These are phyloP conservation scores for Andrena chrysosceles DNA, from an alignment of 2,888 invertebrate species.

Conservation along the genomic window DNA sequence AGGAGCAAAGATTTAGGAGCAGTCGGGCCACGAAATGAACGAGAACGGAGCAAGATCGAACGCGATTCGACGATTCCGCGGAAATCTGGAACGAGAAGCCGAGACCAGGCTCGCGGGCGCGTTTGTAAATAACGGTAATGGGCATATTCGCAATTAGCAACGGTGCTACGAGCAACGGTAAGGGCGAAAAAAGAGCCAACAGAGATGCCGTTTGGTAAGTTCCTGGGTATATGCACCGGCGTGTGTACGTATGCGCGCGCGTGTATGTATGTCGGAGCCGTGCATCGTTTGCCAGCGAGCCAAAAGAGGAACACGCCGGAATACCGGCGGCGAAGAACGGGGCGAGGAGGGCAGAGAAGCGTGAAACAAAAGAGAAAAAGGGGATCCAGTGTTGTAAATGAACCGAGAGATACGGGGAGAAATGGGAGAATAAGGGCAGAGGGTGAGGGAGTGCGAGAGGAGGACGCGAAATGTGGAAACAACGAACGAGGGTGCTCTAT, in stretches of 20 bases:
- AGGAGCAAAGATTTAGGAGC: neutral
- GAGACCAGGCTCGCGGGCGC: constrained; percentile 15
- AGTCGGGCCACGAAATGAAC: neutral
- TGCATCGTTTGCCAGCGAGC: constrained; percentile 41
- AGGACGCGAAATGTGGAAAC: constrained; percentile 10
- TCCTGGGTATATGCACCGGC: constrained; percentile 8
- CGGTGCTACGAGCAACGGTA: constrained; percentile 46
- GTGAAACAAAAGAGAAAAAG: constrained; percentile 55
- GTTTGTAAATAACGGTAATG: constrained; percentile 72
- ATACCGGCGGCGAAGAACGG: constrained; percentile 34
- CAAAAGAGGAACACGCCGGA: constrained; percentile 46
- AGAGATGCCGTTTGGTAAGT: constrained; percentile 50
- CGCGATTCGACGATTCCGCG: constrained; percentile 39
- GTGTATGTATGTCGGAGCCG: constrained; percentile 22
- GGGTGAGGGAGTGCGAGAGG: neutral
- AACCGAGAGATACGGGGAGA: constrained; percentile 40
- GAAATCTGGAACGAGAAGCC: constrained; percentile 47
- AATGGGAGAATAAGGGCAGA: constrained; percentile 28
- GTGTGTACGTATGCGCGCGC: neutral
- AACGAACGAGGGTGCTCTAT: constrained; percentile 6
- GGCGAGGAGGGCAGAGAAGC: constrained; percentile 29
- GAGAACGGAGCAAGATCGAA: constrained; percentile 35
- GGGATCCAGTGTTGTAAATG: constrained; percentile 49
- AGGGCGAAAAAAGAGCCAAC: constrained; percentile 56
- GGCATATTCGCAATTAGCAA: constrained; percentile 71